Conservation (phyloP, 2,797 vertebrate genomes). For the Sitta carolinensis region DNA sequence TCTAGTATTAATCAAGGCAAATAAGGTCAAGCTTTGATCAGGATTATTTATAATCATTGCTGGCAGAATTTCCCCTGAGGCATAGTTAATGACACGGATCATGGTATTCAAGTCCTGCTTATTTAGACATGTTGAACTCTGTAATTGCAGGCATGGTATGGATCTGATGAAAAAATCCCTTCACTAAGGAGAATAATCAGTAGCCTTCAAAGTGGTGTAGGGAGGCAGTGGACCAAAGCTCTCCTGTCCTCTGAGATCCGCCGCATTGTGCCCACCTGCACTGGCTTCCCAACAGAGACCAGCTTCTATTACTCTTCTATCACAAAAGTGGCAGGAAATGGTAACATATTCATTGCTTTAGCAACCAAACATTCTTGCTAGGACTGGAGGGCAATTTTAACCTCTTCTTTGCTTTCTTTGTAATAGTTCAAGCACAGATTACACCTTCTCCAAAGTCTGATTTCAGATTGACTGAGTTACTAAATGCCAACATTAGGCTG, state of each 20-base stretch:
- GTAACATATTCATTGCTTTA: background rate
- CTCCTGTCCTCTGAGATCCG: slow-evolving; percentile 62
- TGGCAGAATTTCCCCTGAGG: slow-evolving; percentile 24
- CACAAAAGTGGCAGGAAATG: slow-evolving; percentile 44
- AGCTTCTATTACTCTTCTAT: slow-evolving; percentile 51
- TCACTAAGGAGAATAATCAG: slow-evolving; percentile 46
- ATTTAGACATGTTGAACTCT: slow-evolving; percentile 43
- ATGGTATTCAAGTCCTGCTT: slow-evolving; percentile 12
- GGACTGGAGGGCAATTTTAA: background rate
- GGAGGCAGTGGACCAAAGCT: slow-evolving; percentile 58
- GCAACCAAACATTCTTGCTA: background rate
- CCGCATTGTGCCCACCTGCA: slow-evolving; percentile 43
- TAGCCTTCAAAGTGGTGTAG: slow-evolving; percentile 41
- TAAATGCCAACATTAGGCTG: slow-evolving; percentile 76
- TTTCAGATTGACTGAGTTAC: slow-evolving; percentile 69
- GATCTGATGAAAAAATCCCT: slow-evolving; percentile 34
- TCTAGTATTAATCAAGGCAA: slow-evolving; percentile 16
- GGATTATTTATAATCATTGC: slow-evolving; percentile 22
- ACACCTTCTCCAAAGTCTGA: slow-evolving; percentile 74
- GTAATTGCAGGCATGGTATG: slow-evolving; percentile 60
- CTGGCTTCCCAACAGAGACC: slow-evolving; percentile 53
- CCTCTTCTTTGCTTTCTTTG: background rate
- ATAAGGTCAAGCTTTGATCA: slow-evolving; percentile 46
- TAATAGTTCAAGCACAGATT: slow-evolving; percentile 72
- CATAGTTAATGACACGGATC: background rate